Conservation (phyloP, 1,140 invertebrate species). For the Drosophila sulfurigaster region DNA sequence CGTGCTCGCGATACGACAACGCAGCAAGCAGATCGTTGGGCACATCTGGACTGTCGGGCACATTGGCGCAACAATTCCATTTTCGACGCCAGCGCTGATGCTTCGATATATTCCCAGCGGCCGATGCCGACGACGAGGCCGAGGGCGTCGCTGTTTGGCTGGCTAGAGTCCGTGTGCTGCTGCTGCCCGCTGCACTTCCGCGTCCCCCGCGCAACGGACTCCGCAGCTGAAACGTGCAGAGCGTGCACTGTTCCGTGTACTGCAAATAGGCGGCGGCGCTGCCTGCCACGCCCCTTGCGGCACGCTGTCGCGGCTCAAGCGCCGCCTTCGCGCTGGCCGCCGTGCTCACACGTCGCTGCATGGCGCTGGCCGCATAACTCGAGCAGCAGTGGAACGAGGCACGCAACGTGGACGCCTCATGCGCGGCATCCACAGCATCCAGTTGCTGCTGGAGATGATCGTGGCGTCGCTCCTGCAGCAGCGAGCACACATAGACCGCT, state of each 20-base stretch:
- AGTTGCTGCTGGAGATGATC: slow-evolving; percentile 37
- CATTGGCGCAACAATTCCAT: slow-evolving; percentile 87
- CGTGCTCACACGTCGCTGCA: slow-evolving; percentile 72
- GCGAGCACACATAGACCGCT: slow-evolving; percentile 78
- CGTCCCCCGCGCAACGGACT: slow-evolving; percentile 46
- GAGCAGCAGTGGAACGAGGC: slow-evolving; percentile 81
- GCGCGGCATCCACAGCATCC: background rate
- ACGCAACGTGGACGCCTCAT: slow-evolving; percentile 27
- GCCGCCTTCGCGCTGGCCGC: slow-evolving; percentile 60
- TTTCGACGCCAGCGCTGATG: slow-evolving; percentile 85
- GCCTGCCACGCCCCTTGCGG: background rate
- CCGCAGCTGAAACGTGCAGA: slow-evolving; percentile 79
- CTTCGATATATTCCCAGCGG: slow-evolving; percentile 78
- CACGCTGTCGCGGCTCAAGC: slow-evolving; percentile 54
- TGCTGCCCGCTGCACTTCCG: slow-evolving; percentile 55
- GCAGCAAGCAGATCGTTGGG: slow-evolving; percentile 80
- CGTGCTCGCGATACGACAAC: slow-evolving; percentile 59
- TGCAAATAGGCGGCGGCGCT: slow-evolving; percentile 66
- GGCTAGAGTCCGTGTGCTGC: slow-evolving; percentile 62
- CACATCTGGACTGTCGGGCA: slow-evolving; percentile 86
- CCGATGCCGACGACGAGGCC: slow-evolving; percentile 43
- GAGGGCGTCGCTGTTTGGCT: slow-evolving; percentile 61
- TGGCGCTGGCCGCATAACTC: slow-evolving; percentile 64
- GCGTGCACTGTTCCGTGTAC: slow-evolving; percentile 81
- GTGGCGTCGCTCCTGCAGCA: slow-evolving; percentile 65